Conservation (phyloP, 2,113 vertebrate genomes). For the Butastur rufipennis region DNA sequence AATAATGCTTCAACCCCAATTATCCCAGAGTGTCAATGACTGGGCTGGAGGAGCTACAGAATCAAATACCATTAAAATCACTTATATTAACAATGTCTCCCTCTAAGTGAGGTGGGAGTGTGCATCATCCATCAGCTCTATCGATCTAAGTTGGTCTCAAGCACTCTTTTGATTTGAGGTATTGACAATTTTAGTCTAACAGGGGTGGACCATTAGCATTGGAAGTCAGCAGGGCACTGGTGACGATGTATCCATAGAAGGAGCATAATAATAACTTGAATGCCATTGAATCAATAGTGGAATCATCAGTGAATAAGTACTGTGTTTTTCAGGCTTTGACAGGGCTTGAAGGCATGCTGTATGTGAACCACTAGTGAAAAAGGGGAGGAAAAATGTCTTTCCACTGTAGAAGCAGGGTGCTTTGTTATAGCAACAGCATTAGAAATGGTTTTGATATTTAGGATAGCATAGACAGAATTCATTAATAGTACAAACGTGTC, state of each 20-base stretch:
- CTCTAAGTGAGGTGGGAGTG: background rate
- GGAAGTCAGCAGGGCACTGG: background rate
- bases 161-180: background rate
- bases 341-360: background rate
- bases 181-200: background rate
- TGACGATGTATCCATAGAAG: background rate
- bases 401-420: background rate
- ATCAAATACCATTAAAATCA: background rate
- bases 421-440: background rate
- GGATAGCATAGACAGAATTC: background rate
- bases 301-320: background rate
- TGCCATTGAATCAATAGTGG: background rate
- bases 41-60: background rate
- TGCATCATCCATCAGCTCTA: background rate
- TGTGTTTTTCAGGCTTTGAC: background rate
- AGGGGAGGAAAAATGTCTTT: background rate
- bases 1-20: background rate
- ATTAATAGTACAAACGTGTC: background rate
- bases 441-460: background rate
- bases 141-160: background rate
- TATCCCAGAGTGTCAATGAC: background rate
- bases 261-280: constrained; percentile 3
- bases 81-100: background rate
- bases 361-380: background rate
- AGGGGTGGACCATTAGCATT: background rate